Conservation (phyloP, 1,140 invertebrate genomes). For the Anagrus nilaparvatae region DNA sequence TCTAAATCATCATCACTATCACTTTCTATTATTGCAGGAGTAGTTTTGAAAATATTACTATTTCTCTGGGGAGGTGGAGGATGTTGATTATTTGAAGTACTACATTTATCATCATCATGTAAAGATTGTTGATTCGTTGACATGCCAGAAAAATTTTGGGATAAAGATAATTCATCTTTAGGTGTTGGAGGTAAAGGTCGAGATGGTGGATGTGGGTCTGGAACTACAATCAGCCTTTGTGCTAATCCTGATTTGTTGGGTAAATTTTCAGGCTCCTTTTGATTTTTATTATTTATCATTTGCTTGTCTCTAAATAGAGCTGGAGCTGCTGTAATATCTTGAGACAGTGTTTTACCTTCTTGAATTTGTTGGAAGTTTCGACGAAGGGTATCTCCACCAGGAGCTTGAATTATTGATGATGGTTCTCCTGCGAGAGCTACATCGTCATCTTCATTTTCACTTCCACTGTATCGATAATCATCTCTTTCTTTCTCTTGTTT, state of each 20-base stretch:
- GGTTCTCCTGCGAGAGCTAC: conserved; percentile 75
- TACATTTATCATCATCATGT: conserved; percentile 29
- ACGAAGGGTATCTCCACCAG: conserved; percentile 82
- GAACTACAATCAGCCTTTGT: conserved; percentile 69
- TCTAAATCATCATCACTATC: conserved; percentile 43
- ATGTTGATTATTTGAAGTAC: conserved; percentile 34
- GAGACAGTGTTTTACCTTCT: conserved; percentile 62
- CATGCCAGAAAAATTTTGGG: conserved; percentile 48
- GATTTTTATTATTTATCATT: conserved; percentile 34
- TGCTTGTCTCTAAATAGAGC: conserved; percentile 43
- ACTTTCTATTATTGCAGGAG: conserved; percentile 44
- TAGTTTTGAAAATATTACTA: conserved; percentile 75
- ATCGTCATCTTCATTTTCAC: conserved; percentile 83
- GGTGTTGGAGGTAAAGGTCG: conserved; percentile 82
- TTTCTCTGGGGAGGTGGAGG: conserved; percentile 64
- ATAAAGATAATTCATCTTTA: conserved; percentile 51
- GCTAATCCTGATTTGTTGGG: conserved; percentile 72
- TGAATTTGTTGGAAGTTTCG: conserved; percentile 96
- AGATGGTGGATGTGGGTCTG: conserved; percentile 53
- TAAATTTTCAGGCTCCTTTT: conserved; percentile 52
- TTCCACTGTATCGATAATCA: conserved; percentile 76
- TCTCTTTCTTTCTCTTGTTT: conserved; percentile 82
- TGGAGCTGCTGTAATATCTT: conserved; percentile 41
- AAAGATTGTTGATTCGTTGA: conserved; percentile 40
- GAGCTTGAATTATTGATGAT: conserved; percentile 80